Percentiles rank a stretch among this genome's conserved stretches.
These are phyloP conservation scores for Orthosia gothica DNA, from an alignment of 2,888 invertebrate species.

Conservation along the genomic window DNA sequence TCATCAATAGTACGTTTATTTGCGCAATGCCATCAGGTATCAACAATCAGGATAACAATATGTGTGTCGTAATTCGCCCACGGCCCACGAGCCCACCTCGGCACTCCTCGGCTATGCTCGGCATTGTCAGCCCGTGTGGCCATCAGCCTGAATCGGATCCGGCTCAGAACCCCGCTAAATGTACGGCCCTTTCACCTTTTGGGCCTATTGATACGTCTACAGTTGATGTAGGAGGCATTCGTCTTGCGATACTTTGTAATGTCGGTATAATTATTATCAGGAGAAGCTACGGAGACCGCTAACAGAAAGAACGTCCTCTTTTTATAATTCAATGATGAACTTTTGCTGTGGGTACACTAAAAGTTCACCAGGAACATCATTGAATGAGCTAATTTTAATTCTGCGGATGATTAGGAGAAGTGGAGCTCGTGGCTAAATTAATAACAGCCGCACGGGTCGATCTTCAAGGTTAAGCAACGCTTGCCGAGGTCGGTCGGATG, in stretches of 20 bases:
- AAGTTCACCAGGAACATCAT: no score
- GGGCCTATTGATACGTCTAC: slow-evolving; percentile 27
- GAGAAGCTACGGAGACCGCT: background rate
- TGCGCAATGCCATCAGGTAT: slow-evolving; percentile 64
- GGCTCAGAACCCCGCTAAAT: slow-evolving; percentile 40
- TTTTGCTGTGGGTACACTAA: no score
- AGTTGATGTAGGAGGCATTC: slow-evolving; percentile 15
- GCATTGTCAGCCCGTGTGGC: slow-evolving; percentile 63
- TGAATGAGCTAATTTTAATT: background rate
- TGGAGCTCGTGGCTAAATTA: no score
- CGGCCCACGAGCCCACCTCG: slow-evolving; percentile 68
- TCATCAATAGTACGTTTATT: slow-evolving; percentile 62
- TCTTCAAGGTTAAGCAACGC: no score
- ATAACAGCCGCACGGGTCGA: no score
- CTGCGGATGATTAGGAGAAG: no score
- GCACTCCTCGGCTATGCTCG: slow-evolving; percentile 54
- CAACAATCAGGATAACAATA: slow-evolving; percentile 79
- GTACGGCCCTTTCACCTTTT: slow-evolving; percentile 65
- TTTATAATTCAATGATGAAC: no score
- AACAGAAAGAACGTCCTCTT: background rate
- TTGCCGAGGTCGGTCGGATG: no score
- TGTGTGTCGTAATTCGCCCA: slow-evolving; percentile 76
- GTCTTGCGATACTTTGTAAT: slow-evolving; percentile 32
- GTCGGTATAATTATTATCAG: slow-evolving; percentile 17
- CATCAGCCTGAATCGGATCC: slow-evolving; percentile 59